Conservation (phyloP, 2,888 invertebrate species). For the Sialis fuliginosa region DNA sequence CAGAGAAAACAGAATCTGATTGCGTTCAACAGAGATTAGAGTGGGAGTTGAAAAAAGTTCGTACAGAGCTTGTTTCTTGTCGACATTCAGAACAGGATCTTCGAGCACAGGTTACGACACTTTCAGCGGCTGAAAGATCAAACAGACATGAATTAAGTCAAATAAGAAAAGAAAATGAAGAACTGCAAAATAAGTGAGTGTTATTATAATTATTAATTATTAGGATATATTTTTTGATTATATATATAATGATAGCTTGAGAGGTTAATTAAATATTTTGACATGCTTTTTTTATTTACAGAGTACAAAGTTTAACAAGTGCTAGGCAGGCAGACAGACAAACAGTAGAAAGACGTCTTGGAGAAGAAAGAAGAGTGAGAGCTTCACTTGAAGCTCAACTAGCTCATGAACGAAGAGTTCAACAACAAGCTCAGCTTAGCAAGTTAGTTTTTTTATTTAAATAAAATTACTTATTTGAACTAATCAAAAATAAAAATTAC, state of each 20-base stretch:
- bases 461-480: not conserved
- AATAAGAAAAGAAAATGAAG: constrained; percentile 74
- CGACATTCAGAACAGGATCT: constrained; percentile 54
- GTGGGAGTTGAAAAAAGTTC: constrained; percentile 49
- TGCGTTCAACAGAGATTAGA: constrained; percentile 41
- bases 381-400: constrained; percentile 55
- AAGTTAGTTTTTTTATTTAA: constrained; percentile 9
- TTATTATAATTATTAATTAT: not conserved
- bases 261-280: no score
- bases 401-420: constrained; percentile 51
- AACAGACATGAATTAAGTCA: constrained; percentile 53
- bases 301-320: constrained; percentile 54
- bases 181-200: constrained; percentile 62
- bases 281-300: constrained; percentile 16
- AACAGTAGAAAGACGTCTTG: constrained; percentile 64
- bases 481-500: no score
- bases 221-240: no score
- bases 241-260: no score
- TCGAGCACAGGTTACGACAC: constrained; percentile 41
- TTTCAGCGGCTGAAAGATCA: constrained; percentile 48
- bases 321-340: constrained; percentile 64
- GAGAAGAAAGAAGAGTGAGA: constrained; percentile 69
- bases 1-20: constrained; percentile 25
- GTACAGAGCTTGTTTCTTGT: constrained; percentile 55
- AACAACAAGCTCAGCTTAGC: constrained; percentile 29